A percentile compares a stretch with the other conserved stretches of the same genome.
Conservation (phyloP, 2,113 vertebrate species). For the Leuciscus idus region DNA sequence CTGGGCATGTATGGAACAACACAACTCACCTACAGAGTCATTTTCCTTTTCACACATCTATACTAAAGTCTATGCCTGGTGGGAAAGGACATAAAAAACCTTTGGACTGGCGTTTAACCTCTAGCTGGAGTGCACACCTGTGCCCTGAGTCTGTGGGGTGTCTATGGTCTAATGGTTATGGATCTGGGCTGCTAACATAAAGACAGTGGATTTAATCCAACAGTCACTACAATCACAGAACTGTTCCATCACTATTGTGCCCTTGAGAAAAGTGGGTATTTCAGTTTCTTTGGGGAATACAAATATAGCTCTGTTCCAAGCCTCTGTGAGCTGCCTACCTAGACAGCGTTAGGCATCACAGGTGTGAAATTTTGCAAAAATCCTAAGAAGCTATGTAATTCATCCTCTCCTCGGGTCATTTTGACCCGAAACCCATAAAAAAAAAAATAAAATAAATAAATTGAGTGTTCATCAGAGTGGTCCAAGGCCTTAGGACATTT, state of each 20-base stretch:
- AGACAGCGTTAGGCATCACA: not conserved
- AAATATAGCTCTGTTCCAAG: not conserved
- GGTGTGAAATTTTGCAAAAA: not conserved
- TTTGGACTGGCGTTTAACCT: not conserved
- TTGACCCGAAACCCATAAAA: too few relatives aligned
- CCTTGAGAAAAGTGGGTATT: not conserved
- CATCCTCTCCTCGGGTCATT: too few relatives aligned
- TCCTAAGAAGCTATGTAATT: not conserved
- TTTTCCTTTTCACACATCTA: not conserved
- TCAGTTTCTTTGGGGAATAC: not conserved
- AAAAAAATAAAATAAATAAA: too few relatives aligned
- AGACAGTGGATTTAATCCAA: not conserved
- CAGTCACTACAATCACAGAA: not conserved
- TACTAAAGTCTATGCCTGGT: not conserved
- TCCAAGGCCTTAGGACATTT: too few relatives aligned
- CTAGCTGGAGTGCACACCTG: not conserved
- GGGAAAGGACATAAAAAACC: not conserved
- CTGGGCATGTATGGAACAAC: conserved; percentile 1
- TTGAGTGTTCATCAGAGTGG: too few relatives aligned
- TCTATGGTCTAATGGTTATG: conserved; percentile 11
- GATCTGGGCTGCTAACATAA: conserved; percentile 15
- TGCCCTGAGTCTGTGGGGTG: not conserved
- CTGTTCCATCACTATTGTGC: not conserved
- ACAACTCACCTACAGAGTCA: not conserved
- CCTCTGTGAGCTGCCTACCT: not conserved